Evolutionary conservation across 2,113 vertebrate genomes (phyloP).

Genomic region (Rostratula benghalensis): DNA sequence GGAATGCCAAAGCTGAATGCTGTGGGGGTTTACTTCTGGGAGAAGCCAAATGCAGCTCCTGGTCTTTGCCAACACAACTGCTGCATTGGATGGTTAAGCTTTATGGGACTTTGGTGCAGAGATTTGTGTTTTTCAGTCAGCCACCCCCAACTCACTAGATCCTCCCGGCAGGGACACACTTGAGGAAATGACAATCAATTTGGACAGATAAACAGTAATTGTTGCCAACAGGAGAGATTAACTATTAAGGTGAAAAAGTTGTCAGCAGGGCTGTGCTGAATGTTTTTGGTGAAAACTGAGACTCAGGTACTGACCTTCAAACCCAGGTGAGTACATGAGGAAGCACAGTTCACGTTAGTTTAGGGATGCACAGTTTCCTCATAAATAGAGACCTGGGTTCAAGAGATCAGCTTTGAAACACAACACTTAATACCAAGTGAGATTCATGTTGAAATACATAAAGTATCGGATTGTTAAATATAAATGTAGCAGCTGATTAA

Average conservation of each 20-base stretch:
- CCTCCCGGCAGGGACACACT: neutral
- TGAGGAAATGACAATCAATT: neutral
- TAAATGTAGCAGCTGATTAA: neutral
- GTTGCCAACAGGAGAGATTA: slow-evolving; percentile 41
- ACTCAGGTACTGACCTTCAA: neutral
- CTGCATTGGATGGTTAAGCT: neutral
- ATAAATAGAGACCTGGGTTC: neutral
- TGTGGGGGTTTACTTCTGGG: neutral
- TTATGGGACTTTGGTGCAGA: neutral
- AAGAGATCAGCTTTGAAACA: neutral
- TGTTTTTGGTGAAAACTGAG: neutral
- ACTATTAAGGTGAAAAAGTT: neutral
- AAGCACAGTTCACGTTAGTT: neutral
- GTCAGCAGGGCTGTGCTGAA: neutral
- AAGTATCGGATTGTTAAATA: neutral
- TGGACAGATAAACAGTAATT: neutral
- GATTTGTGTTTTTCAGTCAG: neutral
- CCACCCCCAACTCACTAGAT: neutral
- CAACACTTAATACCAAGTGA: neutral
- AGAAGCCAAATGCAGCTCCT: neutral
- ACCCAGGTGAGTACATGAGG: neutral
- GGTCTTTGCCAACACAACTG: fast-evolving
- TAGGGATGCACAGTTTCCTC: neutral
- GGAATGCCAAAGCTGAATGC: neutral
- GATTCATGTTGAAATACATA: neutral